phyloP scores from a whole-genome alignment of 2,888 invertebrate species.

The Exephanes ischioxanthus region DNA sequence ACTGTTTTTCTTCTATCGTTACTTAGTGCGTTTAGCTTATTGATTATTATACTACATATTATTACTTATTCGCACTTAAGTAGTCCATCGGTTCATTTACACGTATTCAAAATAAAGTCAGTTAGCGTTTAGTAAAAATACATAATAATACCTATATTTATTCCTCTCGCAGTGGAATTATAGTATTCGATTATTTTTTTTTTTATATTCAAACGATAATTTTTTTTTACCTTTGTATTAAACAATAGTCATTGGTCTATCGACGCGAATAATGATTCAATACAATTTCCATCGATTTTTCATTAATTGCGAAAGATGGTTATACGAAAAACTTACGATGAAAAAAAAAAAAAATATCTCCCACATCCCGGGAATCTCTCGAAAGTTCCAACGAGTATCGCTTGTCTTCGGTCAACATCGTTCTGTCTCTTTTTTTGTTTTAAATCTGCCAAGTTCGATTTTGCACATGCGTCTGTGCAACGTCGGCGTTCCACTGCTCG shows the following conservation, averaged over 20 bases:
- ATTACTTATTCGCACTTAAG: conserved; percentile 75
- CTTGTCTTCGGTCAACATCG: not conserved
- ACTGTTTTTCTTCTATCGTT: conserved; percentile 52
- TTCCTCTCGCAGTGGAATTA: conserved; percentile 50
- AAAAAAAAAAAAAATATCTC: conserved; percentile 34
- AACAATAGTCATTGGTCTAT: conserved; percentile 84
- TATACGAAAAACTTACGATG: conserved; percentile 14
- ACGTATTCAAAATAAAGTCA: conserved; percentile 79
- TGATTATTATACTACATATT: conserved; percentile 64
- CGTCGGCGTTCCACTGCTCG: conserved; percentile 29
- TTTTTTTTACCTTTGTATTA: conserved; percentile 71
- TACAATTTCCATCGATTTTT: conserved; percentile 58
- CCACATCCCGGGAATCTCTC: conserved; percentile 7
- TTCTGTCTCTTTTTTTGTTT: not conserved
- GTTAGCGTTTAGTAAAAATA: conserved; percentile 81
- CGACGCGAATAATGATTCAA: conserved; percentile 78
- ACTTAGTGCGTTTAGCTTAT: conserved; percentile 61
- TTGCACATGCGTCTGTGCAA: not conserved
- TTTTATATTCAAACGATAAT: conserved; percentile 52
- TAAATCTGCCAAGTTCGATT: not conserved
- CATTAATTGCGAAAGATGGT: conserved; percentile 32
- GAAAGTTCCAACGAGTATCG: conserved; percentile 28
- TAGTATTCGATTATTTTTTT: conserved; percentile 72
- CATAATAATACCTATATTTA: conserved; percentile 75
- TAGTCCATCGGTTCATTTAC: conserved; percentile 79